These are phyloP conservation scores for Lymantria dispar DNA, from an alignment of 2,888 invertebrate species.

Conservation along the genomic window DNA sequence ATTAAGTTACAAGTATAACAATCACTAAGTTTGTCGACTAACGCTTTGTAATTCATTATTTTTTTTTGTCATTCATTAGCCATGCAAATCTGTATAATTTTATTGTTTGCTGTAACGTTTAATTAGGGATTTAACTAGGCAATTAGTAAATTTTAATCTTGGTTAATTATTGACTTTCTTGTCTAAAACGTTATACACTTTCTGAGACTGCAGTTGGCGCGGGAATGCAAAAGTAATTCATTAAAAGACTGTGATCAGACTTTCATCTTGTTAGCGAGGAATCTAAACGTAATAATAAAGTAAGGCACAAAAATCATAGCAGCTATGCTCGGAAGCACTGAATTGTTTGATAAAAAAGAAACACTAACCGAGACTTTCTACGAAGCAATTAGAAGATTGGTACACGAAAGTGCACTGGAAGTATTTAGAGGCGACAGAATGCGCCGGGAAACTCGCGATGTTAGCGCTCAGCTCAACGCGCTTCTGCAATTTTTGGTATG, in stretches of 20 bases:
- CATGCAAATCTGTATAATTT: conserved; percentile 6
- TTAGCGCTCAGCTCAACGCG: conserved; percentile 13
- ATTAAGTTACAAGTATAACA: not conserved
- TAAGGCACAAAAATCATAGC: conserved; percentile 66
- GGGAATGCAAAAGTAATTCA: conserved; percentile 59
- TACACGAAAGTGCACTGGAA: conserved; percentile 67
- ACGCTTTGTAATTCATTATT: not conserved
- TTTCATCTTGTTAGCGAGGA: conserved; percentile 74
- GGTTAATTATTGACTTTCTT: conserved; percentile 37
- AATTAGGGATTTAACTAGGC: conserved; percentile 7
- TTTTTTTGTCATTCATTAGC: not conserved
- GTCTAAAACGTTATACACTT: conserved; percentile 39
- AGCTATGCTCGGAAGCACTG: conserved; percentile 49
- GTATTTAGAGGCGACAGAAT: conserved; percentile 29
- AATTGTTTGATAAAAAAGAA: conserved; percentile 55
- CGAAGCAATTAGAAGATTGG: conserved; percentile 74
- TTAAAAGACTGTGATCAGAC: conserved; percentile 65
- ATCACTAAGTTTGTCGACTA: not conserved
- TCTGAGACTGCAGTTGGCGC: conserved; percentile 35
- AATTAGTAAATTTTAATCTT: conserved; percentile 12
- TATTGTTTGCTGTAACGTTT: conserved; percentile 8
- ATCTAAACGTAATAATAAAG: conserved; percentile 61
- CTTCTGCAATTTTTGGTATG: conserved; percentile 27
- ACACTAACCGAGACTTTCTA: conserved; percentile 70
- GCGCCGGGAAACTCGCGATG: conserved; percentile 36